These are phyloP conservation scores for Embidobia sp. DNA, from an alignment of 2,888 invertebrate genomes.

Conservation along the genomic window DNA sequence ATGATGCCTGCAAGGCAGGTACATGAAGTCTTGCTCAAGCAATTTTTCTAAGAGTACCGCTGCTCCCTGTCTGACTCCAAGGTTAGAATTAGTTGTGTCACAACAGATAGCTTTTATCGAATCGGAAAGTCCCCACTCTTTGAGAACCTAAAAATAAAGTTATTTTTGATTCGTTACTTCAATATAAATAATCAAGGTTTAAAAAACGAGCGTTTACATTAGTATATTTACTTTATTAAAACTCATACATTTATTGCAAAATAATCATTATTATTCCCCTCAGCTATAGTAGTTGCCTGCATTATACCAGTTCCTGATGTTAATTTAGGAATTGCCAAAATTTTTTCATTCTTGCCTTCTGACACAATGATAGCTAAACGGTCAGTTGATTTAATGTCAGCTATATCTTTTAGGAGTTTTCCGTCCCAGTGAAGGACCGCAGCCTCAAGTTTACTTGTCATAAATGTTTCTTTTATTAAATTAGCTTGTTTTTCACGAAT, in stretches of 20 bases:
- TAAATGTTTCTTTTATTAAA: slow-evolving; percentile 25
- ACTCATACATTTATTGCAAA: no score
- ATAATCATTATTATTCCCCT: slow-evolving; percentile 13
- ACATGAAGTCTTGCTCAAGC: slow-evolving; percentile 42
- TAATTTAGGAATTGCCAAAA: slow-evolving; percentile 32
- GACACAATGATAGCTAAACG: slow-evolving; percentile 33
- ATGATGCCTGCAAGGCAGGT: slow-evolving; percentile 68
- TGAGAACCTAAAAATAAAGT: no score
- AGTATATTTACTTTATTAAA: no score
- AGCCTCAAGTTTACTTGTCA: slow-evolving; percentile 20
- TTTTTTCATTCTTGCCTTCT: slow-evolving; percentile 23
- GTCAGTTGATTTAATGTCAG: slow-evolving; percentile 11
- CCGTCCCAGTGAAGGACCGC: slow-evolving; percentile 44
- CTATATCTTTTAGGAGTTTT: slow-evolving; percentile 22
- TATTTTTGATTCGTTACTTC: no score
- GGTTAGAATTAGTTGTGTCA: no score
- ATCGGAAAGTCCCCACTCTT: no score
- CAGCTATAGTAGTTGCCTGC: slow-evolving; percentile 38
- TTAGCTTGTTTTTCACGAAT: slow-evolving; percentile 25
- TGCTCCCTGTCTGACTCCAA: neutral
- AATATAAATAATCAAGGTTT: no score
- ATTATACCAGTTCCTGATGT: slow-evolving; percentile 34
- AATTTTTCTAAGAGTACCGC: neutral
- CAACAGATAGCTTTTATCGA: no score
- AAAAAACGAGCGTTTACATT: no score